Percentiles rank a stretch among this genome's conserved stretches.
Evolutionary conservation across 2,888 invertebrate species (phyloP).

Genomic region (Caenorhabditis zanzibari): DNA sequence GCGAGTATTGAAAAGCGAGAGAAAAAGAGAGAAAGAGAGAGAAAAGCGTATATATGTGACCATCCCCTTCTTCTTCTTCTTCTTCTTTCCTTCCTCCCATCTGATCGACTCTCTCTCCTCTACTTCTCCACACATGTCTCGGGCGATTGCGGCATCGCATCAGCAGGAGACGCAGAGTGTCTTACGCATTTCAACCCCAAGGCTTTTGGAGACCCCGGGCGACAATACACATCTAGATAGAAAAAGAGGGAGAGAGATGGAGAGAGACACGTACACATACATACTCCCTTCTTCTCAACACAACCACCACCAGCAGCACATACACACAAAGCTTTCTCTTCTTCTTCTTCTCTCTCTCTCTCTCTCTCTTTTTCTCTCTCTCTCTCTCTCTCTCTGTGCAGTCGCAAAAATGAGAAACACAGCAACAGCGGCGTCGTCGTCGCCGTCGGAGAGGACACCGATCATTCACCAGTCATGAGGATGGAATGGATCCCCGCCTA

Average conservation of each 20-base stretch:
- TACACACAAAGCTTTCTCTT: slow-evolving; percentile 44
- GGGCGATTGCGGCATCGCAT: slow-evolving; percentile 12
- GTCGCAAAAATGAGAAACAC: slow-evolving; percentile 61
- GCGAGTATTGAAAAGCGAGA: neutral
- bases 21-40: slow-evolving; percentile 1
- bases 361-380: neutral
- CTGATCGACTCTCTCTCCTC: slow-evolving; percentile 9
- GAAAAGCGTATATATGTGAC: slow-evolving; percentile 46
- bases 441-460: slow-evolving; percentile 54
- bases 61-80: slow-evolving; percentile 10
- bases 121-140: slow-evolving; percentile 25
- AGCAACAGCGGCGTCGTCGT: slow-evolving; percentile 26
- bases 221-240: slow-evolving; percentile 41
- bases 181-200: slow-evolving; percentile 15
- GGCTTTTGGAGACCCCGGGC: slow-evolving; percentile 26
- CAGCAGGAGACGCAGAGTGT: slow-evolving; percentile 7
- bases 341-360: neutral
- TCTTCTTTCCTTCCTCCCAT: slow-evolving; percentile 3
- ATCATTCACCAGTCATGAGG: slow-evolving; percentile 55
- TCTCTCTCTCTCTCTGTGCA: neutral
- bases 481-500: slow-evolving; percentile 9
- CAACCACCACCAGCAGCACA: slow-evolving; percentile 19
- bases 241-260: neutral
- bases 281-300: slow-evolving; percentile 1
- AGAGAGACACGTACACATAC: slow-evolving; percentile 36